phyloP scores from a whole-genome alignment of 53 echinoderm and acorn worm genomes.

The Mesocentrotus franciscanus region DNA sequence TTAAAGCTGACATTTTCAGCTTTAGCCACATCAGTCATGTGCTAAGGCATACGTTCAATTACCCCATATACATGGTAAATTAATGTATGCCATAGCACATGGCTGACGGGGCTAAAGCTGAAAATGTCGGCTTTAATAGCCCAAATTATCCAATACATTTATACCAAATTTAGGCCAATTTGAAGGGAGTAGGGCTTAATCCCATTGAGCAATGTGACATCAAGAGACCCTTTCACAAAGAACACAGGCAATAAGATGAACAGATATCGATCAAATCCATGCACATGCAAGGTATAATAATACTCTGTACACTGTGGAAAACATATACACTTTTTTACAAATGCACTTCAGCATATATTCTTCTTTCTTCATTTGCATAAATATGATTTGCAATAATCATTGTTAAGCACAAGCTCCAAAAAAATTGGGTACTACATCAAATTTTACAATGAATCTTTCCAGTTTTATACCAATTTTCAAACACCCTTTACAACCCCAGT shows the following conservation, averaged over 20 bases:
- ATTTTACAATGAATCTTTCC: not conserved
- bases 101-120: too few species aligned
- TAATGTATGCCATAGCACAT: too few species aligned
- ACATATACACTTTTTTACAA: conserved; percentile 6
- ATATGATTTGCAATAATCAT: conserved; percentile 2
- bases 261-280: not conserved
- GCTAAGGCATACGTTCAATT: too few species aligned
- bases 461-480: not conserved
- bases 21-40: too few species aligned
- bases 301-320: not conserved
- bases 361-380: conserved; percentile 4
- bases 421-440: not conserved
- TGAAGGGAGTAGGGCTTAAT: too few species aligned
- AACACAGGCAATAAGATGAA: not conserved
- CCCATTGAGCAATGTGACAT: too few species aligned
- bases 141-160: too few species aligned
- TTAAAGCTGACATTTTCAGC: too few species aligned
- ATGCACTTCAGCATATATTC: not conserved
- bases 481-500: not conserved
- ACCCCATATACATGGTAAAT: too few species aligned
- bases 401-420: conserved; percentile 24
- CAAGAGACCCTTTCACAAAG: too few species aligned
- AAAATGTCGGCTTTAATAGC: too few species aligned
- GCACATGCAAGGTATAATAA: not conserved
- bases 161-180: too few species aligned